phyloP scores from a whole-genome alignment of 1,140 invertebrate genomes.

The Drosophila guanche region DNA sequence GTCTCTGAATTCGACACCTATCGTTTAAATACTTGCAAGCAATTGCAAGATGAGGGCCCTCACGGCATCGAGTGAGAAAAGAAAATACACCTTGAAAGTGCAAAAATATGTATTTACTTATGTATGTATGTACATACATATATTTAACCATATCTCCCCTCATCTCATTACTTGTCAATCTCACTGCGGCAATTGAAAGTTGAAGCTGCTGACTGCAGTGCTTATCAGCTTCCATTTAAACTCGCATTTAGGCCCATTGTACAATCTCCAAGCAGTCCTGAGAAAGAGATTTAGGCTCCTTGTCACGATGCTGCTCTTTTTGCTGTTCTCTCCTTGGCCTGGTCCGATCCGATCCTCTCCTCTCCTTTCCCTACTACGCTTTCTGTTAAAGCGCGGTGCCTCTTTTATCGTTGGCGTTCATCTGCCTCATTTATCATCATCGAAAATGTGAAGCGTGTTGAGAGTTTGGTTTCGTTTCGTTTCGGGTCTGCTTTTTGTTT shows the following conservation, averaged over 20 bases:
- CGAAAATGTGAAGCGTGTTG: conserved; percentile 64
- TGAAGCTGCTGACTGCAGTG: conserved; percentile 25
- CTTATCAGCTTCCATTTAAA: conserved; percentile 64
- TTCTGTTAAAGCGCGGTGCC: conserved; percentile 25
- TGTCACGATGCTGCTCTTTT: conserved; percentile 21
- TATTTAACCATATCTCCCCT: no score
- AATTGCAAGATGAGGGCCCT: no score
- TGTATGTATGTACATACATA: no score
- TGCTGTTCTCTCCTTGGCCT: conserved; percentile 13
- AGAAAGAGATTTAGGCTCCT: conserved; percentile 37
- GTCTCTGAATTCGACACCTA: neutral
- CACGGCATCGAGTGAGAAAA: no score
- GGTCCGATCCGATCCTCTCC: neutral
- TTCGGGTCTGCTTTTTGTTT: conserved; percentile 58
- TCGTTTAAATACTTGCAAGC: neutral
- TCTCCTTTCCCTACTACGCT: conserved; percentile 13
- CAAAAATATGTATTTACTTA: no score
- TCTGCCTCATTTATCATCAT: conserved; percentile 66
- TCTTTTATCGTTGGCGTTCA: conserved; percentile 61
- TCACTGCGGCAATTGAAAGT: conserved; percentile 41
- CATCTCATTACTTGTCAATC: conserved; percentile 1
- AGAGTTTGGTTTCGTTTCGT: conserved; percentile 50
- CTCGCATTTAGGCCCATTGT: conserved; percentile 58
- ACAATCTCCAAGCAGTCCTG: conserved; percentile 48
- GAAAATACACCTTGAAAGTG: no score